phyloP scores from a whole-genome alignment of 1,140 invertebrate species.

The Zaprionus kolodkinae region DNA sequence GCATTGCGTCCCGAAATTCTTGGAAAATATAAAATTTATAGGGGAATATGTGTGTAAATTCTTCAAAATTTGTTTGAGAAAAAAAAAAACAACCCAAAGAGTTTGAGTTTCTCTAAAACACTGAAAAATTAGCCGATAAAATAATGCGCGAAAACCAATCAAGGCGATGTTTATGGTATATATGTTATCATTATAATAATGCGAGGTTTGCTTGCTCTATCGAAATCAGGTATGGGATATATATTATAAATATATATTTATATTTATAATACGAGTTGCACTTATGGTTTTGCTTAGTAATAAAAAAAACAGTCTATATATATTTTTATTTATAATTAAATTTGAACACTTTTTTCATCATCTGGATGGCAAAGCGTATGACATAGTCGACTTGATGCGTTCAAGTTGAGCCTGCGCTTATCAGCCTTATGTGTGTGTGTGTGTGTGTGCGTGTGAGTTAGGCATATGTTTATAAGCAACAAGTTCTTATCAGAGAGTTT shows the following conservation, averaged over 20 bases:
- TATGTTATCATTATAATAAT: background rate
- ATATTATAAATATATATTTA: too few relatives aligned
- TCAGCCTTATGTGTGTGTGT: background rate
- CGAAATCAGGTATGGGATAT: too few relatives aligned
- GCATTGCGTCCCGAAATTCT: background rate
- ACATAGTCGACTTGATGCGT: background rate
- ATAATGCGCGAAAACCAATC: background rate
- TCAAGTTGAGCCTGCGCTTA: background rate
- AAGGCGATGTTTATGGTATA: background rate
- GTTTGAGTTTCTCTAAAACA: background rate
- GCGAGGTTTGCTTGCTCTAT: too few relatives aligned
- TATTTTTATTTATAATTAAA: background rate
- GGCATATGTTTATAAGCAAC: background rate
- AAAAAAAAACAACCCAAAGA: background rate
- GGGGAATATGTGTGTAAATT: background rate
- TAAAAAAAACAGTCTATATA: too few relatives aligned
- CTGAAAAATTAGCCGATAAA: background rate
- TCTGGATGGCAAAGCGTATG: background rate
- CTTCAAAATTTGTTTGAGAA: background rate
- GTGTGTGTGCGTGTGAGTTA: background rate
- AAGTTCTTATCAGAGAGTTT: background rate
- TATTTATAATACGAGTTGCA: too few relatives aligned
- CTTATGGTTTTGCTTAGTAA: too few relatives aligned
- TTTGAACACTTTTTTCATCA: background rate
- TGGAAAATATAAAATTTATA: background rate